Conservation (phyloP, 2,797 vertebrate species). For the Remorina albescens region DNA sequence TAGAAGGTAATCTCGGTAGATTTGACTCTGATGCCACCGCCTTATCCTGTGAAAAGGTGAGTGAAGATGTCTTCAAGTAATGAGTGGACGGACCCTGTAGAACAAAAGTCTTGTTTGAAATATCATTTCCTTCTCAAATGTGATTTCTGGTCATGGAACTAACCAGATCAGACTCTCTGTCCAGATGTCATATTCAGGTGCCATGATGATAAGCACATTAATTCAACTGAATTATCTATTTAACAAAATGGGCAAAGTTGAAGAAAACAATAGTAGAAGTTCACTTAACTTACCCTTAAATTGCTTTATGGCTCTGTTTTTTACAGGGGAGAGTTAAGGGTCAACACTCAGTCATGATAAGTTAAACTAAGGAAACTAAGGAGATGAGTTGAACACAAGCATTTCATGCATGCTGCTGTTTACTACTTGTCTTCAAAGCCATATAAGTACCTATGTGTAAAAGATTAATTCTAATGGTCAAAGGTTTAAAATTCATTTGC, state of each 20-base stretch:
- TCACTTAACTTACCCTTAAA: conserved; percentile 53
- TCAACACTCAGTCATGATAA: conserved; percentile 64
- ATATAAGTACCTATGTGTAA: conserved; percentile 47
- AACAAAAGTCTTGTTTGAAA: not conserved
- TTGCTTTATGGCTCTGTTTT: conserved; percentile 76
- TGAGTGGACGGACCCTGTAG: not conserved
- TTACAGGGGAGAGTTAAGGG: conserved; percentile 43
- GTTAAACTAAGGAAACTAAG: conserved; percentile 21
- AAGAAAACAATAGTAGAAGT: conserved; percentile 53
- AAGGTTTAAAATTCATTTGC: conserved; percentile 16
- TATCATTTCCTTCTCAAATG: not conserved
- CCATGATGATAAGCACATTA: not conserved
- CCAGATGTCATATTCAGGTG: not conserved
- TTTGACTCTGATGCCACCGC: not conserved
- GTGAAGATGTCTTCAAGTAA: not conserved
- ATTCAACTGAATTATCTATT: conserved; percentile 18
- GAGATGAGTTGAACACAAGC: conserved; percentile 3
- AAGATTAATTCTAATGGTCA: conserved; percentile 51
- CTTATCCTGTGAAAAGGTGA: not conserved
- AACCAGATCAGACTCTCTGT: not conserved
- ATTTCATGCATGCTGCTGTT: conserved; percentile 20
- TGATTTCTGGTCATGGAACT: not conserved
- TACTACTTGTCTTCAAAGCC: conserved; percentile 18
- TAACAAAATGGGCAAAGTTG: conserved; percentile 43
- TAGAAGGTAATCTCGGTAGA: not conserved